Conservation (phyloP, 2,797 vertebrate species). For the Steatocranus sp. region DNA sequence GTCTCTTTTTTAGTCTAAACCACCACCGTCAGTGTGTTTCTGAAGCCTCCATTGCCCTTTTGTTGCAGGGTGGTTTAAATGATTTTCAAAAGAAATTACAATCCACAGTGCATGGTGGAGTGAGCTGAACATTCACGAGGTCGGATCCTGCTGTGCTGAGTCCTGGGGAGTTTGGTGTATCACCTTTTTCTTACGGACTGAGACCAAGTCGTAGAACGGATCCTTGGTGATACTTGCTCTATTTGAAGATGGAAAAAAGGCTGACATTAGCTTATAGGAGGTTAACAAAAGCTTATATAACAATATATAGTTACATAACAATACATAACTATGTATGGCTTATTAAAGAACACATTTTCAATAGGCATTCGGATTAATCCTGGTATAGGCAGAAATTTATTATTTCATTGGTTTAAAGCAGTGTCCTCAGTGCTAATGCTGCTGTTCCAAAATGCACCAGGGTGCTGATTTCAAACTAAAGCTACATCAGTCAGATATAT, state of each 20-base stretch:
- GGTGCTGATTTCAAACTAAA: background rate
- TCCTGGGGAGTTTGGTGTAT: conserved; percentile 72
- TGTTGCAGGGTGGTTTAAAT: background rate
- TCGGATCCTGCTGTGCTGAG: conserved; percentile 6
- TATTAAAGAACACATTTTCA: background rate
- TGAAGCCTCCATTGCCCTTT: background rate
- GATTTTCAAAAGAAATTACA: background rate
- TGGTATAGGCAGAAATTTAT: background rate
- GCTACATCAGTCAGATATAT: background rate
- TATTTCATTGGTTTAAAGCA: background rate
- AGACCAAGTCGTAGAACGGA: conserved; percentile 94
- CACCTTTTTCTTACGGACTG: conserved; percentile 89
- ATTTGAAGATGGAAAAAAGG: background rate
- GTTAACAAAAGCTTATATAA: background rate
- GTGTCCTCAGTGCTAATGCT: background rate
- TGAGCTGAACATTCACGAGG: background rate
- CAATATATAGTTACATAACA: background rate
- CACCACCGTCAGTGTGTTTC: background rate
- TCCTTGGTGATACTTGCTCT: conserved; percentile 94
- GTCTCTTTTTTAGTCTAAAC: background rate
- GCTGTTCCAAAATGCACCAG: background rate
- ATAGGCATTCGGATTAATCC: background rate
- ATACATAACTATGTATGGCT: background rate
- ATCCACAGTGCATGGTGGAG: background rate
- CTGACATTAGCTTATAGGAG: background rate